A percentile compares a stretch with the other conserved stretches of the same genome.
These are phyloP conservation scores for Prunella fulvescens DNA, from an alignment of 2,113 vertebrate genomes.

Conservation along the genomic window DNA sequence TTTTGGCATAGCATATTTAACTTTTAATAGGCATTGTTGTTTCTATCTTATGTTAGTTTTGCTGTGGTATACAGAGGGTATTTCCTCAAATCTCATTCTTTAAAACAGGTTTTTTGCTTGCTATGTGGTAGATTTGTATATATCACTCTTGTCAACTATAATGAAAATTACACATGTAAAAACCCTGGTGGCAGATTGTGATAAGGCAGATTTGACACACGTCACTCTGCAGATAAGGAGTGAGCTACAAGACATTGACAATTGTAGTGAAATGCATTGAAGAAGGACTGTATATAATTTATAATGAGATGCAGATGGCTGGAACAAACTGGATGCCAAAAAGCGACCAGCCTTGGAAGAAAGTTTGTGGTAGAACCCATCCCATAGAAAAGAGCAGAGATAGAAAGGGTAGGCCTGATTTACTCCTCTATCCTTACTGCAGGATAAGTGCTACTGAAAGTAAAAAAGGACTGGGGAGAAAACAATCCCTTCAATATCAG, in stretches of 20 bases:
- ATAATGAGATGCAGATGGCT: conserved; percentile 17
- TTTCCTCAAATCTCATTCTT: not conserved
- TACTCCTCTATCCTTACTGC: not conserved
- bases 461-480: not conserved
- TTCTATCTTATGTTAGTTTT: not conserved
- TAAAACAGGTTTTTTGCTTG: not conserved
- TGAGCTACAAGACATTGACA: conserved; percentile 15
- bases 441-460: not conserved
- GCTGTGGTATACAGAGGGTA: not conserved
- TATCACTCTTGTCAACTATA: not conserved
- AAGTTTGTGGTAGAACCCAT: not conserved
- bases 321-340: not conserved
- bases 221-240: conserved; percentile 19
- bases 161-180: conserved; percentile 8
- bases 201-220: conserved; percentile 48
- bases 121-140: not conserved
- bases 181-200: conserved; percentile 37
- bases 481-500: not conserved
- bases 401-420: not conserved
- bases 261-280: conserved; percentile 9
- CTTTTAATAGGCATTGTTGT: not conserved
- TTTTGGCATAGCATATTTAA: not conserved
- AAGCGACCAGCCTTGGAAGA: not conserved
- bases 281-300: not conserved
- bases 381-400: not conserved